Evolutionary conservation across 1,140 invertebrate genomes (phyloP).

Genomic region (Lamellibrachia luymesi): DNA sequence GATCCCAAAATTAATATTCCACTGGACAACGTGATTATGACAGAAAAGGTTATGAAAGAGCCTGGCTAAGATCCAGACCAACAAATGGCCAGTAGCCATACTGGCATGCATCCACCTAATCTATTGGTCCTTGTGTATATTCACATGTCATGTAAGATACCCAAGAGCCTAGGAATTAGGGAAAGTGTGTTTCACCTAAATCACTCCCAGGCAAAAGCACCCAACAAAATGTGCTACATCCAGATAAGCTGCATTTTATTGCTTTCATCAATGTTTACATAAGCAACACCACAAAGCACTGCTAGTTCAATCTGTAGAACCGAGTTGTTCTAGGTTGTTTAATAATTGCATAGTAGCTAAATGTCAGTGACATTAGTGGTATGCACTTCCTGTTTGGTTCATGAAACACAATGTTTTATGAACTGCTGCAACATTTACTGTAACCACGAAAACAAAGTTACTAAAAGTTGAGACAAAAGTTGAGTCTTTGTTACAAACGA

Average conservation of each 20-base stretch:
- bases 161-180: neutral
- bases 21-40: neutral
- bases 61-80: neutral
- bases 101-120: neutral
- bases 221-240: neutral
- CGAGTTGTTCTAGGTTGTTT: neutral
- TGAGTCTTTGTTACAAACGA: too few species aligned
- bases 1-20: neutral
- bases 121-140: neutral
- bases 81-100: neutral
- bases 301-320: neutral
- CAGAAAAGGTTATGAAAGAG: neutral
- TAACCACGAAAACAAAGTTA: neutral
- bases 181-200: neutral
- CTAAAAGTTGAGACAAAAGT: too few species aligned
- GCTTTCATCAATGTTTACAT: neutral
- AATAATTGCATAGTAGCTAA: neutral
- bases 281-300: neutral
- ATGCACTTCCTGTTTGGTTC: neutral
- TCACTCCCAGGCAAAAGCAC: neutral
- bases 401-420: slow-evolving; percentile 19
- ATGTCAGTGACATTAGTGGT: neutral
- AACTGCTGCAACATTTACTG: slow-evolving; percentile 10
- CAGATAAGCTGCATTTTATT: neutral
- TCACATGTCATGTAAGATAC: neutral